These are phyloP conservation scores for Epirrhoe tristata DNA, from an alignment of 2,888 invertebrate genomes.

Conservation along the genomic window DNA sequence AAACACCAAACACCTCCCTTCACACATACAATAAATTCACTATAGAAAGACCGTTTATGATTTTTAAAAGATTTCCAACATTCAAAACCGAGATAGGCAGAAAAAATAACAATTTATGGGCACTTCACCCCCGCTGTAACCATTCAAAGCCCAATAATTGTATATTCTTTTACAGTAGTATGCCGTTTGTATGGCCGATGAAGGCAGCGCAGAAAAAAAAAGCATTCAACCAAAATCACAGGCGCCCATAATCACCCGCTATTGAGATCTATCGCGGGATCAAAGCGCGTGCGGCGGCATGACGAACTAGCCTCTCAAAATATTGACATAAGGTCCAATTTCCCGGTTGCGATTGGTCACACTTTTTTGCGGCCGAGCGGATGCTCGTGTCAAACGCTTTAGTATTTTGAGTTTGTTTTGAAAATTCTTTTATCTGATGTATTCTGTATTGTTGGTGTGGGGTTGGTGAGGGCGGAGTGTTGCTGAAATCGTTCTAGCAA, in stretches of 20 bases:
- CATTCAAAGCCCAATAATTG: slow-evolving; percentile 85
- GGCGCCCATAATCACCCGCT: slow-evolving; percentile 85
- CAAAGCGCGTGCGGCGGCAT: slow-evolving; percentile 73
- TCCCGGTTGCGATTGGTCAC: slow-evolving; percentile 66
- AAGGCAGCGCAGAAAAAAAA: slow-evolving; percentile 77
- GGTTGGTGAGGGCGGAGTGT: slow-evolving; percentile 75
- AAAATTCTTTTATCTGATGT: slow-evolving; percentile 86
- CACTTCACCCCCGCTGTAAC: slow-evolving; percentile 85
- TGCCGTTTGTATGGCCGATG: slow-evolving; percentile 81
- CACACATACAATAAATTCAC: slow-evolving; percentile 73
- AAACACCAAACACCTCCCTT: slow-evolving; percentile 65
- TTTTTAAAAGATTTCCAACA: slow-evolving; percentile 79
- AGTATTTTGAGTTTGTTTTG: slow-evolving; percentile 86
- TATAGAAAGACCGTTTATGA: slow-evolving; percentile 72
- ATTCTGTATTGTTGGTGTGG: slow-evolving; percentile 81
- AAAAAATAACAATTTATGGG: slow-evolving; percentile 83
- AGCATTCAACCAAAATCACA: slow-evolving; percentile 84
- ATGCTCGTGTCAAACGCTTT: slow-evolving; percentile 86
- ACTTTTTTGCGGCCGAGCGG: slow-evolving; percentile 81
- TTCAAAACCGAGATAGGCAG: slow-evolving; percentile 54
- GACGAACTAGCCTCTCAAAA: slow-evolving; percentile 74
- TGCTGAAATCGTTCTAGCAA: slow-evolving; percentile 77
- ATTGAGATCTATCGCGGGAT: slow-evolving; percentile 85
- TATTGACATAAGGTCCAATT: slow-evolving; percentile 74
- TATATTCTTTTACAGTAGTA: slow-evolving; percentile 86